Evolutionary conservation across 2,113 vertebrate species (phyloP).

Genomic region (Ramphastos sulfuratus): DNA sequence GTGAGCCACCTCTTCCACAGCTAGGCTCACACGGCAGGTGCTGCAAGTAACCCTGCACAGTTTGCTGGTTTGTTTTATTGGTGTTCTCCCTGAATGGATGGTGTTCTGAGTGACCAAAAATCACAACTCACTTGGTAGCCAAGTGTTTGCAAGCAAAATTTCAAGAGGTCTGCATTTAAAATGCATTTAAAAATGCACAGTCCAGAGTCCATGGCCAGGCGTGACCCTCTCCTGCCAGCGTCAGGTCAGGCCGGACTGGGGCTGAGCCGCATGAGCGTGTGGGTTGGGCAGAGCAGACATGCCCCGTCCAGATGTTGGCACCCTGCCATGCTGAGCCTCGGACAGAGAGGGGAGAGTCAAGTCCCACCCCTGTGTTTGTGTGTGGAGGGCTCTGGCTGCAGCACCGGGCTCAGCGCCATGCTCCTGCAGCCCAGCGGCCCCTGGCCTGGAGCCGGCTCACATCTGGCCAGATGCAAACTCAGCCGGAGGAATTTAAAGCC

Average conservation of each 20-base stretch:
- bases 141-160: neutral
- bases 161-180: neutral
- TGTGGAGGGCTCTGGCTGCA: rapidly evolving
- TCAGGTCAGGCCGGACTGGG: neutral
- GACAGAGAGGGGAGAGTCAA: neutral
- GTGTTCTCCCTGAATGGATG: neutral
- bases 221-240: neutral
- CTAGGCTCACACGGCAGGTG: neutral
- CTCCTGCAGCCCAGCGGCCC: rapidly evolving
- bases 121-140: neutral
- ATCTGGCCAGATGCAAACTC: neutral
- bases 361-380: neutral
- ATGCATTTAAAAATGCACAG: neutral
- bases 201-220: rapidly evolving
- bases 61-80: neutral
- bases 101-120: neutral
- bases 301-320: neutral
- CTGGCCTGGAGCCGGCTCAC: neutral
- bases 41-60: neutral
- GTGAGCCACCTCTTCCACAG: neutral
- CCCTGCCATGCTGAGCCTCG: rapidly evolving
- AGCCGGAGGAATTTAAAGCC: neutral
- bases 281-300: neutral
- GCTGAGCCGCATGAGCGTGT: rapidly evolving
- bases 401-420: rapidly evolving